Evolutionary conservation across 1,140 invertebrate species (phyloP).

Genomic region (Piezodorus guildinii): DNA sequence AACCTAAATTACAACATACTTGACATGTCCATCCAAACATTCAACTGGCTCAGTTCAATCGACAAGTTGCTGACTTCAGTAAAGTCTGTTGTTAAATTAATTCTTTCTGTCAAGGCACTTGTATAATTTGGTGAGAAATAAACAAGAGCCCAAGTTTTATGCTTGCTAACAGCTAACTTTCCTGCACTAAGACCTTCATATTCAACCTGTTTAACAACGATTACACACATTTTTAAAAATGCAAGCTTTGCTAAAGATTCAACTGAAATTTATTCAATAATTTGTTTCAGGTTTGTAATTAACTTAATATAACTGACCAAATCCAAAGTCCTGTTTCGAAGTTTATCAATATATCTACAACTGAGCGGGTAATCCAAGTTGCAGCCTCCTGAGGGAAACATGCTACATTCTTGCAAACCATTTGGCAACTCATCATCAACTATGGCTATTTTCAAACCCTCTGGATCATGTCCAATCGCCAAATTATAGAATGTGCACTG

Average conservation of each 20-base stretch:
- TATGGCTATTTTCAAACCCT: slow-evolving; percentile 65
- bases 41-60: slow-evolving; percentile 45
- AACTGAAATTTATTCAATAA: background rate
- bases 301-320: slow-evolving; percentile 38
- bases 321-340: slow-evolving; percentile 46
- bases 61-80: slow-evolving; percentile 36
- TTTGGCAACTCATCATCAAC: slow-evolving; percentile 62
- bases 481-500: slow-evolving; percentile 89
- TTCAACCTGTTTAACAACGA: slow-evolving; percentile 19
- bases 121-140: slow-evolving; percentile 67
- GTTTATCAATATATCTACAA: slow-evolving; percentile 59
- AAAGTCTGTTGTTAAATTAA: slow-evolving; percentile 35
- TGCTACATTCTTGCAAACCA: slow-evolving; percentile 28
- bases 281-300: background rate
- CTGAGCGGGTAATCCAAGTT: slow-evolving; percentile 48
- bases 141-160: slow-evolving; percentile 48
- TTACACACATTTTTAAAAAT: background rate
- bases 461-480: slow-evolving; percentile 82
- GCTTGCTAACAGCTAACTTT: slow-evolving; percentile 13
- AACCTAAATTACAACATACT: slow-evolving; percentile 32
- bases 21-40: slow-evolving; percentile 63
- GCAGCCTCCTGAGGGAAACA: slow-evolving; percentile 41
- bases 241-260: background rate
- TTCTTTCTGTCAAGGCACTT: slow-evolving; percentile 41
- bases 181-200: slow-evolving; percentile 17